These are phyloP conservation scores for Neoscelio sp. DNA, from an alignment of 2,888 invertebrate species.

Conservation along the genomic window DNA sequence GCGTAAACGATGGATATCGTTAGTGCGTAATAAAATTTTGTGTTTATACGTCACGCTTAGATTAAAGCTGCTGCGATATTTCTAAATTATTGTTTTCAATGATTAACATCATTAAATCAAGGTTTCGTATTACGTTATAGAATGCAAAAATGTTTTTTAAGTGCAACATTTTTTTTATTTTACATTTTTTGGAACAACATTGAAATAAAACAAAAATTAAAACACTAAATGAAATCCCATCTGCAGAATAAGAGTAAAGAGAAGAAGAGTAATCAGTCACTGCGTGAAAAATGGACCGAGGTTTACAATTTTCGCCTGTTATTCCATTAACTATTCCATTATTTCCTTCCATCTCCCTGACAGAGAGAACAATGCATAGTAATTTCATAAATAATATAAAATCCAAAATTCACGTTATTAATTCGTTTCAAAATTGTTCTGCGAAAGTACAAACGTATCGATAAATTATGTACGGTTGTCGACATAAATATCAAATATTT, in stretches of 20 bases:
- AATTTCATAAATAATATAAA: constrained; percentile 29
- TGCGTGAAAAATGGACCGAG: constrained; percentile 24
- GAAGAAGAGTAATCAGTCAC: constrained; percentile 27
- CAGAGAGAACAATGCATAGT: background rate
- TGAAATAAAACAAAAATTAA: background rate
- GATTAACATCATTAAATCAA: too few species aligned
- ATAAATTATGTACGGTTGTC: background rate
- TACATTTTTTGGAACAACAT: background rate
- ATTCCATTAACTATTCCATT: constrained; percentile 51
- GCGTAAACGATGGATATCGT: constrained; percentile 11
- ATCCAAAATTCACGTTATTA: constrained; percentile 19
- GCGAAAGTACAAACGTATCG: background rate
- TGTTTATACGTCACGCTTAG: background rate
- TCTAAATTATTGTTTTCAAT: background rate
- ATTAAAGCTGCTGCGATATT: background rate
- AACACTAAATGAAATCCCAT: background rate
- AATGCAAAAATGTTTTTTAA: too few species aligned
- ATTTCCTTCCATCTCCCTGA: background rate
- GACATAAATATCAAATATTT: too few species aligned
- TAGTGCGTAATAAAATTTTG: constrained; percentile 27
- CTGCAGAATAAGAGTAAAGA: background rate
- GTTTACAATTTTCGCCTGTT: constrained; percentile 31
- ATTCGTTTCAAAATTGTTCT: background rate
- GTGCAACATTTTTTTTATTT: background rate
- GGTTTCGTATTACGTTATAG: too few species aligned